Percentiles rank a stretch among this genome's conserved stretches.
Evolutionary conservation across 1,140 invertebrate genomes (phyloP).

Genomic region (Hesperophylax magnus): DNA sequence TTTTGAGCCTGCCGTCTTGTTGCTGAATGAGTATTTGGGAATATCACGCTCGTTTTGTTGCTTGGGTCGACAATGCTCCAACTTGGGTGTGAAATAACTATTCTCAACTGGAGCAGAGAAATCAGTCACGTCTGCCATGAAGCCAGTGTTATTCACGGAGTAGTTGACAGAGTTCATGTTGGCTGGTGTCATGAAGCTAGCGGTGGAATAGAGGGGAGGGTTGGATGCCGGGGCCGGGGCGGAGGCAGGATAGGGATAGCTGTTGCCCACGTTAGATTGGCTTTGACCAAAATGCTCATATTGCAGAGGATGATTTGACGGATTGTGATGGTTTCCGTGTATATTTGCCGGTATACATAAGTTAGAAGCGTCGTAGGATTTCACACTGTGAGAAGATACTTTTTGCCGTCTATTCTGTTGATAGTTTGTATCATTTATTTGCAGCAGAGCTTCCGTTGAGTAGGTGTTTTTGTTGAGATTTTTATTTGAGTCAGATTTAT

Average conservation of each 20-base stretch:
- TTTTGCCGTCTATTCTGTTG: conserved; percentile 44
- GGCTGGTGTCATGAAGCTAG: conserved; percentile 46
- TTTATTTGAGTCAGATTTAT: conserved; percentile 51
- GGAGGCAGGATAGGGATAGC: conserved; percentile 33
- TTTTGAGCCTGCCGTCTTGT: conserved; percentile 6
- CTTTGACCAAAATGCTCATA: conserved; percentile 46
- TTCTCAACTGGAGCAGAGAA: conserved; percentile 35
- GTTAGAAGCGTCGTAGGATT: conserved; percentile 49
- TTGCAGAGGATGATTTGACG: conserved; percentile 41
- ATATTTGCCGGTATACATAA: conserved; percentile 33
- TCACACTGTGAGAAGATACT: not conserved
- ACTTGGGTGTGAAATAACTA: conserved; percentile 44
- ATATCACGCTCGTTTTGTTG: conserved; percentile 31
- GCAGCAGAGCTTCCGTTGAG: conserved; percentile 71
- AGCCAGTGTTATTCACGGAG: conserved; percentile 35
- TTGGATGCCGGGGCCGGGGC: conserved; percentile 42
- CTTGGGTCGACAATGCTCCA: conserved; percentile 48
- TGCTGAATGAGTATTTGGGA: conserved; percentile 34
- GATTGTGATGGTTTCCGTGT: conserved; percentile 48
- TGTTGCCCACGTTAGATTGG: conserved; percentile 39
- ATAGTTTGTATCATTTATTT: conserved; percentile 58
- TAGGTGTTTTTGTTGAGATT: conserved; percentile 68
- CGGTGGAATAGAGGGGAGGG: conserved; percentile 51
- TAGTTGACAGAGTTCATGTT: conserved; percentile 37
- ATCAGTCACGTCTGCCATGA: conserved; percentile 43